Percentiles rank a stretch among this genome's conserved stretches.
phyloP scores from a whole-genome alignment of 2,888 invertebrate genomes.

The Ormyrus thymus region DNA sequence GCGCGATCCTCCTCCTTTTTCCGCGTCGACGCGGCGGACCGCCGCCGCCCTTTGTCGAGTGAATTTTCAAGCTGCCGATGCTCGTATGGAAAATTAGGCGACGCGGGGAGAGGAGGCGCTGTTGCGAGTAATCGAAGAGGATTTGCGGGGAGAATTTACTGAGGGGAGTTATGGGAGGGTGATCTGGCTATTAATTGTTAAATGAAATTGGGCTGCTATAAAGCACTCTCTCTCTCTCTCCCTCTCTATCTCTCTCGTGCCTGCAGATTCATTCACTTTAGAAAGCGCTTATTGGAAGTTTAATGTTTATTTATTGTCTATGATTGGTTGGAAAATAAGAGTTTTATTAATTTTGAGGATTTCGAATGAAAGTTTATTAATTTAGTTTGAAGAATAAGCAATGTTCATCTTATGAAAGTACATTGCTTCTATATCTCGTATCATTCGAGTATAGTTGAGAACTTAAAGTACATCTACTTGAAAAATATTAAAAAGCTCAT shows the following conservation, averaged over 20 bases:
- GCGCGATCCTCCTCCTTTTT: constrained; percentile 19
- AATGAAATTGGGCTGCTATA: constrained; percentile 2
- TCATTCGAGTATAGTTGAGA: neutral
- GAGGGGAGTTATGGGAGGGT: neutral
- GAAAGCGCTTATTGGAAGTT: no score
- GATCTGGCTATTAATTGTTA: constrained; percentile 28
- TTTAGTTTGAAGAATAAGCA: no score
- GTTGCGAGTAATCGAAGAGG: constrained; percentile 15
- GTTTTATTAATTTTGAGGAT: no score
- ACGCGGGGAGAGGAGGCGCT: neutral
- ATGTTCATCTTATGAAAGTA: no score
- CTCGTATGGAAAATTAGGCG: constrained; percentile 35
- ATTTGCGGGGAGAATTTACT: constrained; percentile 20
- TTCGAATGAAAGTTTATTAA: no score
- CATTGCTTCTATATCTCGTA: neutral
- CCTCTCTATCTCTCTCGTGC: no score
- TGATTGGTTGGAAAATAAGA: no score
- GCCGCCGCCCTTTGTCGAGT: constrained; percentile 25
- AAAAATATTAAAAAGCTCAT: constrained; percentile 16
- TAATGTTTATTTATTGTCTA: no score
- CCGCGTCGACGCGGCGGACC: constrained; percentile 3
- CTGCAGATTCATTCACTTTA: no score
- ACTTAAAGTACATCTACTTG: neutral
- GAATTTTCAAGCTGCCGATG: constrained; percentile 5
- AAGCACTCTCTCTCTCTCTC: no score